phyloP scores from a whole-genome alignment of 2,888 invertebrate genomes.

The Pterostichus niger region DNA sequence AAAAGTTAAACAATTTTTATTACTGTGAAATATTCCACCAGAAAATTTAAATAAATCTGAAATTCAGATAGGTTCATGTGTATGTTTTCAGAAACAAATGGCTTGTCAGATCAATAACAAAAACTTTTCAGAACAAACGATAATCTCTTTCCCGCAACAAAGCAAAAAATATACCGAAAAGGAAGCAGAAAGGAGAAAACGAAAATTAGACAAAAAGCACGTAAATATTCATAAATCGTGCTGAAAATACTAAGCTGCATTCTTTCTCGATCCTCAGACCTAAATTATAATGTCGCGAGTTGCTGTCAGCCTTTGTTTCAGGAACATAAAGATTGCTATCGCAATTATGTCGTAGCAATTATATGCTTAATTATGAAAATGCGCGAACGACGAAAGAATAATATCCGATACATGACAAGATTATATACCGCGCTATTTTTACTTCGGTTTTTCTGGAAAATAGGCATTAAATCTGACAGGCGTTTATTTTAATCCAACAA shows the following conservation, averaged over 20 bases:
- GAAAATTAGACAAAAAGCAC: slow-evolving; percentile 58
- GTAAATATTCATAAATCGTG: slow-evolving; percentile 58
- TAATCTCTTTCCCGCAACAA: slow-evolving; percentile 51
- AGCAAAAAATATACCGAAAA: slow-evolving; percentile 46
- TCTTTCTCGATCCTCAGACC: not conserved
- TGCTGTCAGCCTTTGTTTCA: slow-evolving; percentile 27
- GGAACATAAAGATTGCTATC: slow-evolving; percentile 43
- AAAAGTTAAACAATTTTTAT: slow-evolving; percentile 62
- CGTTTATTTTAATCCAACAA: slow-evolving; percentile 23
- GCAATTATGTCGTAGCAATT: slow-evolving; percentile 41
- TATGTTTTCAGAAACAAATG: slow-evolving; percentile 62
- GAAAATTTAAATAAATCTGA: slow-evolving; percentile 62
- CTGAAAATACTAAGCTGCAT: slow-evolving; percentile 50
- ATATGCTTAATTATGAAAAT: slow-evolving; percentile 48
- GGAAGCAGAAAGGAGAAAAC: slow-evolving; percentile 24
- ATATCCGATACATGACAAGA: slow-evolving; percentile 6
- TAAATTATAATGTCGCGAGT: slow-evolving; percentile 20
- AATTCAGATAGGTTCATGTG: slow-evolving; percentile 59
- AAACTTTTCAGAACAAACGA: slow-evolving; percentile 59
- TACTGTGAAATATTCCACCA: slow-evolving; percentile 35
- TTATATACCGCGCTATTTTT: slow-evolving; percentile 12
- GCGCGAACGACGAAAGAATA: slow-evolving; percentile 7
- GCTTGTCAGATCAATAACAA: slow-evolving; percentile 62
- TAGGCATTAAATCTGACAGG: slow-evolving; percentile 16
- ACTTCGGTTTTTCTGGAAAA: slow-evolving; percentile 1